Evolutionary conservation across 2,888 invertebrate genomes (phyloP).

Genomic region (Harpalus rubripes): DNA sequence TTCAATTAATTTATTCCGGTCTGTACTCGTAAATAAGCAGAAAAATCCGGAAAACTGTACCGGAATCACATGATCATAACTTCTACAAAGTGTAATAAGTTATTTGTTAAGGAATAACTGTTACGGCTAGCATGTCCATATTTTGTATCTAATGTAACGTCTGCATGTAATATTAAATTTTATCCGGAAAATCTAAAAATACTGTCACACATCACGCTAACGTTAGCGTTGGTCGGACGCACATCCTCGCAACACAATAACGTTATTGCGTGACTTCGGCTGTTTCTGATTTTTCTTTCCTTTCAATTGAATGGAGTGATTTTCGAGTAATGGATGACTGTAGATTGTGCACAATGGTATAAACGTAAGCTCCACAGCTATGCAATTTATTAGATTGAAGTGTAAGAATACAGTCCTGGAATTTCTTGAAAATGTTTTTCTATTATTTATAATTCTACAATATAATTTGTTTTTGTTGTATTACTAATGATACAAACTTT

Average conservation of each 20-base stretch:
- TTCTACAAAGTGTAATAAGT: constrained; percentile 13
- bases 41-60: background rate
- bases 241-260: constrained; percentile 54
- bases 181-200: constrained; percentile 62
- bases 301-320: constrained; percentile 67
- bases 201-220: constrained; percentile 62
- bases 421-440: constrained; percentile 33
- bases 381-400: constrained; percentile 67
- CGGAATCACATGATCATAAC: background rate
- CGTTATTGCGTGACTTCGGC: constrained; percentile 63
- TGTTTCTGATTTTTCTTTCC: constrained; percentile 62
- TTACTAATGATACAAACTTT: constrained; percentile 8
- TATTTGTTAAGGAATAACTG: constrained; percentile 34
- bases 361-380: constrained; percentile 52
- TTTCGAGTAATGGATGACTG: constrained; percentile 66
- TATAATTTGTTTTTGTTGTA: constrained; percentile 24
- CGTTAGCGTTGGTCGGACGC: constrained; percentile 23
- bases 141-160: constrained; percentile 47
- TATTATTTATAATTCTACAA: constrained; percentile 48
- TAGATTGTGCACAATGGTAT: constrained; percentile 63
- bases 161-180: constrained; percentile 59
- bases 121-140: constrained; percentile 18
- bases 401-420: constrained; percentile 54
- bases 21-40: too few relatives aligned
- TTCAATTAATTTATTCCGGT: too few relatives aligned